Base-by-base conservation (phyloP, 2,888 invertebrate genomes). In the Cetonia aurata region DNA sequence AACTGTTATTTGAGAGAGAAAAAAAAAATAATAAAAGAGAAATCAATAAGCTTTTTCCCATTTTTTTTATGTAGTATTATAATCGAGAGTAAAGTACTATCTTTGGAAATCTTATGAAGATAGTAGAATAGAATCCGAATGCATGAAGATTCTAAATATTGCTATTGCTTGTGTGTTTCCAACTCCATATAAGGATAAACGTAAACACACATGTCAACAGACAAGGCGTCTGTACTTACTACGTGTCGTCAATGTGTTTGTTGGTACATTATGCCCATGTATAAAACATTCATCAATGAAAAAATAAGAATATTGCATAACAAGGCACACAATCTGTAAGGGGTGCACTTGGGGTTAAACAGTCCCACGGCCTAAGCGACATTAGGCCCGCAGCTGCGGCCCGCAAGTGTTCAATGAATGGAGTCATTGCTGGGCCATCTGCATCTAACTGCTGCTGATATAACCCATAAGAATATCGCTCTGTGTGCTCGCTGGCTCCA, bases 401-500 rank as follows among this genome's bases (percentile, higher is more conserved):
- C 77, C 79, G 79, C 81, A 81, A 81, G 81, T 81, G 80, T 81
- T 79, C 80, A 79, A 78, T 80, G 78, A 80, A 80, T 77, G 77
- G 75, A 72, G 75, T 75, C 72, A 75, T 77, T 78, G 75, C 75
- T 71, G 67, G 71, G 69, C 70, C 72, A 72, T 72, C 72, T 75
- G 72, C 71, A 71, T 71, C 69, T 60, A 67, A 71, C 67, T 65
- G 68, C 71, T 69, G 71, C 71, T 71, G 71, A 71, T 71, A 71
- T 62, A 71, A 69, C 69, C 68, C 68, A 71, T 68, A 71, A 68
- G 68, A 65, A 65, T 65, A 65, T 65, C 50, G 62, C 50, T 65
- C 50, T 65, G 50, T 65, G 31, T 46, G 13, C 37, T 50, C 33
- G 50, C 42, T 19, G 46, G 48, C 50, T 65, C 50, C 62, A 50